phyloP scores from a whole-genome alignment of 2,888 invertebrate genomes.

The Deilephila porcellus region DNA sequence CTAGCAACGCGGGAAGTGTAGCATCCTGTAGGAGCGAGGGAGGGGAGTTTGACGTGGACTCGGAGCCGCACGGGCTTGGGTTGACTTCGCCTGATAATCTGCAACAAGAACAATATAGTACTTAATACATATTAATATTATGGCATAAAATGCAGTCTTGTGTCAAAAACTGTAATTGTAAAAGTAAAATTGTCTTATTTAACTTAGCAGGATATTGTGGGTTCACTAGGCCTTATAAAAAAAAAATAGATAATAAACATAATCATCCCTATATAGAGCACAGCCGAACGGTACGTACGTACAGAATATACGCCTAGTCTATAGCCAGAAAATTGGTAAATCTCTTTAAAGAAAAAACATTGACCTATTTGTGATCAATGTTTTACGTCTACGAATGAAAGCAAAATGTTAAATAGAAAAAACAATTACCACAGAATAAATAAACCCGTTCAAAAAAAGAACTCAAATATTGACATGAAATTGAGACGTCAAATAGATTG shows the following conservation, averaged over 20 bases:
- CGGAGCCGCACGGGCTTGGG: conserved; percentile 86
- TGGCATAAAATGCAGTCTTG: neutral
- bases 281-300: too few species aligned
- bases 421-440: neutral
- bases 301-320: too few species aligned
- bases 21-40: conserved; percentile 77
- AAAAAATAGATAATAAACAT: too few species aligned
- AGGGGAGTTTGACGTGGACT: conserved; percentile 86
- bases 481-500: conserved; percentile 24
- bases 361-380: too few species aligned
- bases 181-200: too few species aligned
- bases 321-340: too few species aligned
- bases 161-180: too few species aligned
- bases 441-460: neutral
- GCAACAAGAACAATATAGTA: conserved; percentile 44
- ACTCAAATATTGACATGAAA: conserved; percentile 7
- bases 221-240: too few species aligned
- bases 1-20: conserved; percentile 75
- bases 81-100: conserved; percentile 80
- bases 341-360: too few species aligned
- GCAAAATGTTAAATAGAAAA: neutral
- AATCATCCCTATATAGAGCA: too few species aligned
- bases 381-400: too few species aligned
- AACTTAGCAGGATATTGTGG: too few species aligned
- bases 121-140: neutral